Base-by-base conservation (phyloP, 2,888 invertebrate species). In the Dusona sp. region DNA sequence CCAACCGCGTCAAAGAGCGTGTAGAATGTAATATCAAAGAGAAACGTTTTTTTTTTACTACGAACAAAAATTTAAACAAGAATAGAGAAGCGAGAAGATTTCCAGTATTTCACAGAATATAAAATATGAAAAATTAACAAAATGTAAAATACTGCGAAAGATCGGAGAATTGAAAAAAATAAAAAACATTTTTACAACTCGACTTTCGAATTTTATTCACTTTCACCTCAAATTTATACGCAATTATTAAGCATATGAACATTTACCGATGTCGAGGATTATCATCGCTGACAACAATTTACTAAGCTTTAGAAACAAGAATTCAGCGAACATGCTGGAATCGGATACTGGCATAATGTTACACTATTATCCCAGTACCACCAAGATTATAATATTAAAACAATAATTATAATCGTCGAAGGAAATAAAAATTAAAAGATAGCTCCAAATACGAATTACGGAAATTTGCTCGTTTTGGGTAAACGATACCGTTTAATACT, bases 321-420 rank as follows among this genome's bases (percentile, higher is more conserved):
- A 68, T 38, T 68, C 11, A 19, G 3, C 42, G 22, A 42, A 68
- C 42, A 42, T 1, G 22, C 13, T 68, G 42, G 4, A 42, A 22
- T 22, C 22, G 42, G 7, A 25, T 25, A n/a, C n/a, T n/a, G n/a
- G n/a, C n/a, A n/a, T n/a, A n/a, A n/a, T 77, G 33, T 77, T 65
- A 65, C 19, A 51, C 67, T 78, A 68, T 48, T 78, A 74, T 48
- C 54, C 74, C 78, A 73, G 65, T 61, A 79, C 61, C 57, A 68
- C 48, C 72, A n/a, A 85, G 68, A 73, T 78, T 11, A 78, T 42
- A 29, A 33, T 48, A 9, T 42, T 54, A 51, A 33, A 70, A 42
- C 74, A 74, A 42, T 22, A 29, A 51, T 45, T 11, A 29, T 29
- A 64, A 70, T 72, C 33, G 16, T 25, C 8, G 7, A 36, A 64